A percentile compares a stretch with the other conserved stretches of the same genome.
Conservation (phyloP, 2,888 invertebrate species). For the Leptinotarsa haldemani region DNA sequence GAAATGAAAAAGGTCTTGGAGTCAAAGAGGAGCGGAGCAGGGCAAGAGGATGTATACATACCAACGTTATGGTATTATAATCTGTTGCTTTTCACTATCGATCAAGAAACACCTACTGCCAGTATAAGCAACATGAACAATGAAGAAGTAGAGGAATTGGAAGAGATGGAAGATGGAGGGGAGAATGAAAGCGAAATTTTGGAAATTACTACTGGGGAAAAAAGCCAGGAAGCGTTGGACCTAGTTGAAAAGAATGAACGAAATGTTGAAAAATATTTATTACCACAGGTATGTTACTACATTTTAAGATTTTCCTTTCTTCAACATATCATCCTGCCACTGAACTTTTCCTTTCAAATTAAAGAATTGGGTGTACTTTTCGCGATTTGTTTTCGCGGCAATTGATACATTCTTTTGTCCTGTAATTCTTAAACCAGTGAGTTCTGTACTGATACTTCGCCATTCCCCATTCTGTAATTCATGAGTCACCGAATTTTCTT, state of each 20-base stretch:
- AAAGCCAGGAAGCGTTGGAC: background rate
- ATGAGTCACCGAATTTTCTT: background rate
- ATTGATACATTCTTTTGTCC: no score
- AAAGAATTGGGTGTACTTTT: background rate
- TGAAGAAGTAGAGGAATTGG: background rate
- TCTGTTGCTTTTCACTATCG: background rate
- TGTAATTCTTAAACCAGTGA: background rate
- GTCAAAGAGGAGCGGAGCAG: no score
- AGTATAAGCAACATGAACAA: background rate
- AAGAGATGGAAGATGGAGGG: background rate
- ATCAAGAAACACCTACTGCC: background rate
- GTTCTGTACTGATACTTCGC: background rate
- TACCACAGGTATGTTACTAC: background rate
- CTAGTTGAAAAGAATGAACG: no score
- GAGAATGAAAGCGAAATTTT: background rate
- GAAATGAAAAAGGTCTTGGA: no score
- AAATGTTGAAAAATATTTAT: no score
- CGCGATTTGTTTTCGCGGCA: background rate
- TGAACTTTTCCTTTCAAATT: background rate
- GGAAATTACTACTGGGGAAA: background rate
- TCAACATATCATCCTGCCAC: background rate
- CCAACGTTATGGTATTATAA: background rate
- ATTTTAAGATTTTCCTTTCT: background rate
- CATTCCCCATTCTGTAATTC: background rate
- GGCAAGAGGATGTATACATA: slow-evolving; percentile 2